Evolutionary conservation across 2,888 invertebrate genomes (phyloP), one percentile per base, ranked within the genome.

Genomic region (Aethes cnicana): DNA sequence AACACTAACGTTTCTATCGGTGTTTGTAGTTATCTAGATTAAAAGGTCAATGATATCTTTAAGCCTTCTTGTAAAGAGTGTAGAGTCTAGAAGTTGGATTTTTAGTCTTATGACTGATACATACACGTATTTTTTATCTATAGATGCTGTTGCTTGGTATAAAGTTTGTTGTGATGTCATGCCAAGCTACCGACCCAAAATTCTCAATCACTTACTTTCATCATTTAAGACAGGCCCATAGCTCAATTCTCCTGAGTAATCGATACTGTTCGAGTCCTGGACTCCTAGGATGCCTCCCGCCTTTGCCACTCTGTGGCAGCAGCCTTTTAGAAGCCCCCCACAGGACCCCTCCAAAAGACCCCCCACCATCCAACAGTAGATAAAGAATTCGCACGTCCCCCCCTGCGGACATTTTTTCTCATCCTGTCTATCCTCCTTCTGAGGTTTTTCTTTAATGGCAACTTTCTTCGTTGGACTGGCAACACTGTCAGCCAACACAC

Each of bases 281-380:
- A 92, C 91, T 59, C 93, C 93, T 48, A 93, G 85, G 5, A 87
- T 69, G 53, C 93, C n/a, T n/a, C n/a, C 92, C 55, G 92, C 91
- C 74, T 94, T 94, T 8, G 93, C 92, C 53, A 92, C 91, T 81
- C 95, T 93, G 77, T 95, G 95, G 84, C 97, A 97, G 91, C 97
- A 97, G 61, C 96, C 96, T 76, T 94, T 95, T 64, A 97, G 91
- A 61, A 97, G 90, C 58, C 95, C 93, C 63, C 94, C 94, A 81
- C 97, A 97, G 59, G 95, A 93, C 61, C 95, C 95, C 71, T 96
- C 96, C 72, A 97, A 90, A 53, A 96, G 91, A 54, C 97, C 97
- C 64, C 96, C 95, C 55, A 95, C 92, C 92, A 97, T 93, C 97
- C 97, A 97, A 88, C 97, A 97, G 84, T 95, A 93, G 72, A 97